A percentile compares a stretch with the other conserved stretches of the same genome.
phyloP scores from a whole-genome alignment of 2,888 invertebrate genomes.

The Ophion costatus region DNA sequence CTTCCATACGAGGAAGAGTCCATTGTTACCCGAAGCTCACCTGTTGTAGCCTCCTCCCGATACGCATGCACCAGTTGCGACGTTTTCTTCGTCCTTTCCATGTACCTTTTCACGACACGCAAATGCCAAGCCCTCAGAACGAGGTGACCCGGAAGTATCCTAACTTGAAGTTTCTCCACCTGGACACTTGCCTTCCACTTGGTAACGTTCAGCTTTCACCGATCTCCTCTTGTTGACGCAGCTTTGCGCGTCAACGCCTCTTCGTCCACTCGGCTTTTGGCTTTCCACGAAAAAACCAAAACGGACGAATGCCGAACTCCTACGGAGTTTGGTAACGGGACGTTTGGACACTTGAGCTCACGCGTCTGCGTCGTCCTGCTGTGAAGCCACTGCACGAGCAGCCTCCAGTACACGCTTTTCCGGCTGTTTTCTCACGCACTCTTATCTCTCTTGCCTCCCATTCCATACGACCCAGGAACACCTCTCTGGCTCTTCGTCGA shows the following conservation, averaged over 20 bases:
- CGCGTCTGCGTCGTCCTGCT: slow-evolving; percentile 60
- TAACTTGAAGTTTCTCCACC: slow-evolving; percentile 1
- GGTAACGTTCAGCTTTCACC: not conserved
- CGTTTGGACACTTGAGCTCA: slow-evolving; percentile 50
- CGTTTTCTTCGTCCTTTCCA: slow-evolving; percentile 6
- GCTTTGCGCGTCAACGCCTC: slow-evolving; percentile 5
- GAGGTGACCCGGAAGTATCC: not conserved
- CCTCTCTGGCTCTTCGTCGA: slow-evolving; percentile 3
- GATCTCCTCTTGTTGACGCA: slow-evolving; percentile 25
- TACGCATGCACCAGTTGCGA: not conserved
- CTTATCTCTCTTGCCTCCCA: slow-evolving; percentile 32
- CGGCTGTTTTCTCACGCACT: slow-evolving; percentile 46
- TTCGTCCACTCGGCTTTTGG: slow-evolving; percentile 1
- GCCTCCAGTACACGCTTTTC: slow-evolving; percentile 55
- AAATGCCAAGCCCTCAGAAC: not conserved
- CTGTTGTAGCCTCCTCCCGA: not conserved
- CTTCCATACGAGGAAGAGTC: not conserved
- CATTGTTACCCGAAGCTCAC: not conserved
- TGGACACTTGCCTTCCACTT: not conserved
- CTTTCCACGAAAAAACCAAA: not conserved
- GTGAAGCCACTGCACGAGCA: slow-evolving; percentile 20
- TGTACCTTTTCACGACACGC: slow-evolving; percentile 7
- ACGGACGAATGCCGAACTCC: not conserved
- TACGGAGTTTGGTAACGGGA: slow-evolving; percentile 46
- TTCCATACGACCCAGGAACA: slow-evolving; percentile 32